Base-by-base conservation (phyloP, 2,888 invertebrate species). In the Caenorhabditis becei region DNA sequence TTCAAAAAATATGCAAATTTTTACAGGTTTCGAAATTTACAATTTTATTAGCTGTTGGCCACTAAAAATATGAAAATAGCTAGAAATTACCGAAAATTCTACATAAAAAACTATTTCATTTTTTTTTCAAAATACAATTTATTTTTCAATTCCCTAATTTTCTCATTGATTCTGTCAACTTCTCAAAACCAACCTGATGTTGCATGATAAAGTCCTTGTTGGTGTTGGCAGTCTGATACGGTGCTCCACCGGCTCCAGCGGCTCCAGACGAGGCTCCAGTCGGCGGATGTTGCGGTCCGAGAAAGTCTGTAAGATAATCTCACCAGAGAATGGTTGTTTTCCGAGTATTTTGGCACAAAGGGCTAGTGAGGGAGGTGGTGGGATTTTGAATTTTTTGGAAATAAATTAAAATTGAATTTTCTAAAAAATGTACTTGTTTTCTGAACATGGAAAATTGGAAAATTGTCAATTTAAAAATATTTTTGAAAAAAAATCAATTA, bases 271-370 rank as follows among this genome's bases (percentile, higher is more conserved):
- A 10, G 32, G 51, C 37, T 47, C 41, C 74, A 10, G 58, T 1
- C 20, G 74, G 37, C 26, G 65, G 59, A n/a, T 61, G 61, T 53
- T 74, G 74, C 28, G 74, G 74, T 1, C 74, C 74, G 32, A 74
- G 74, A 20, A 74, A 74, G 28, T 74, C 74, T 74, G 74, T 23
- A 74, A 74, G 74, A 59, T 66, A 74, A 74, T 74, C 74, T 74
- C 74, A 58, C 74, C 65, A 41, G 41, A 41, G 41, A 58, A 56
- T 65, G 58, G 51, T 74, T 74, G 35, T 37, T 35, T n/a, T 28
- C 18, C 0, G 11, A 18, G 16, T 14, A 8, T 18, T 53, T 7
- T 5, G 26, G 24, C 24, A 7, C 44, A 20, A 1, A 26, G 28
- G 14, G 18, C 16, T 16, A 18, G 37, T 8, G n/a, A 0, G 20